Base-by-base conservation (phyloP, 2,797 vertebrate species). In the Lophotriccus pileatus region DNA sequence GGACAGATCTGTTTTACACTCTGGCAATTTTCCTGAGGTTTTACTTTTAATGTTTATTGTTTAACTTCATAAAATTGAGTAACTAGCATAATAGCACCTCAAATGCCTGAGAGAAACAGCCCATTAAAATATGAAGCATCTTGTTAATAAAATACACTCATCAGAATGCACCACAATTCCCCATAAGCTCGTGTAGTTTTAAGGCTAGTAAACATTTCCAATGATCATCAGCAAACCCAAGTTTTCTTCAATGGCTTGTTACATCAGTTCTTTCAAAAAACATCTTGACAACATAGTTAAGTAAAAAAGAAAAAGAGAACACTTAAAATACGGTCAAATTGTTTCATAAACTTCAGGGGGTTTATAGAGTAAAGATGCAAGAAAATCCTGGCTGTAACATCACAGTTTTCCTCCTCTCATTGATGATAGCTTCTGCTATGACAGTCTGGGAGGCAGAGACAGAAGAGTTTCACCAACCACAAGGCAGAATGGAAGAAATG, bases 31-130 rank as follows among this genome's bases (percentile, higher is more conserved):
- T 90, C 84, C 81, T 72, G 78, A 95, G 89, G 80, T 95, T 90
- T 93, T 90, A 92, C 67, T 97, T 91, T 84, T 95, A 95, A 90
- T 91, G 93, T 96, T 97, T 96, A 95, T 86, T 95, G 59, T 93
- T 95, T 87, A 68, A 90, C 79, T 95, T 96, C 90, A 96, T 97
- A 96, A 96, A 96, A 97, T 89, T 86, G 66, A 96, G 39, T 89
- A 96, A 92, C 56, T 64, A 90, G 73, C 72, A 73, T 81, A 93
- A 91, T 12, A 75, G 77, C 77, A 91, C 56, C 76, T 95, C 87
- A 83, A 87, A 90, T 52, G 84, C 69, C 76, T 37, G 66, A 76
- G 74, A 91, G 23, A 73, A 94, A 92, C 58, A 86, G 60, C 52
- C 83, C 87, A 95, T 84, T 94, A 97, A 96, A 96, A 89, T 62